These are phyloP conservation scores for Alethe castanea DNA, from an alignment of 2,113 vertebrate genomes.

Conservation along the genomic window DNA sequence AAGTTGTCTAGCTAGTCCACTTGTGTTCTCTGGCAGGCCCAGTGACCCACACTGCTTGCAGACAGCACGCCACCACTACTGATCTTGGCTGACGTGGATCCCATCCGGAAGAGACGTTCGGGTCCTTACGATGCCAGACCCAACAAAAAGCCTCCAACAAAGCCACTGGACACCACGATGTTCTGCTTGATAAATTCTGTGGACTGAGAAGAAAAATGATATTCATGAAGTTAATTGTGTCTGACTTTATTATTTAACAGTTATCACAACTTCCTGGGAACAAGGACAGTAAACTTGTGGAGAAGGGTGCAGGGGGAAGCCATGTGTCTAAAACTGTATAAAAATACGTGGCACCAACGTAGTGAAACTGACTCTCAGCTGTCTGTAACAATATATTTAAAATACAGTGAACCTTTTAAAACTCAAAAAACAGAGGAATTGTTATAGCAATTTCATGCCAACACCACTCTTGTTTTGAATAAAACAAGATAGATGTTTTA, in stretches of 20 bases:
- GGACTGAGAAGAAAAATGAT: slow-evolving; percentile 77
- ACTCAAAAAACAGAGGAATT: not conserved
- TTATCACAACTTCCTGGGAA: not conserved
- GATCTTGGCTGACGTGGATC: not conserved
- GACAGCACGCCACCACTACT: not conserved
- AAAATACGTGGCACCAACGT: not conserved
- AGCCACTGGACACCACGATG: slow-evolving; percentile 92
- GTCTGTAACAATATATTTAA: not conserved
- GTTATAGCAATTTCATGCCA: not conserved
- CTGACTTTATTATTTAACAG: not conserved
- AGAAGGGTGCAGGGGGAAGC: not conserved
- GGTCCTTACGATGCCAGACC: slow-evolving; percentile 89
- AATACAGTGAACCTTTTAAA: not conserved
- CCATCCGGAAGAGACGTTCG: not conserved
- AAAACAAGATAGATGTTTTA: not conserved
- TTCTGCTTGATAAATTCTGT: slow-evolving; percentile 97
- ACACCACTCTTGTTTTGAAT: not conserved
- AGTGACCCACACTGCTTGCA: not conserved
- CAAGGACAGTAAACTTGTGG: not conserved
- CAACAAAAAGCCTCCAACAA: slow-evolving; percentile 94
- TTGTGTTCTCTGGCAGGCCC: slow-evolving; percentile 16
- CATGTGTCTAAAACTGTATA: not conserved
- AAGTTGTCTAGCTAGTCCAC: slow-evolving; percentile 47
- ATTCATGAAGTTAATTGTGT: not conserved
- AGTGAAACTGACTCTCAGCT: not conserved